Conservation (phyloP, 2,888 invertebrate genomes). For the Apodemia duryi region DNA sequence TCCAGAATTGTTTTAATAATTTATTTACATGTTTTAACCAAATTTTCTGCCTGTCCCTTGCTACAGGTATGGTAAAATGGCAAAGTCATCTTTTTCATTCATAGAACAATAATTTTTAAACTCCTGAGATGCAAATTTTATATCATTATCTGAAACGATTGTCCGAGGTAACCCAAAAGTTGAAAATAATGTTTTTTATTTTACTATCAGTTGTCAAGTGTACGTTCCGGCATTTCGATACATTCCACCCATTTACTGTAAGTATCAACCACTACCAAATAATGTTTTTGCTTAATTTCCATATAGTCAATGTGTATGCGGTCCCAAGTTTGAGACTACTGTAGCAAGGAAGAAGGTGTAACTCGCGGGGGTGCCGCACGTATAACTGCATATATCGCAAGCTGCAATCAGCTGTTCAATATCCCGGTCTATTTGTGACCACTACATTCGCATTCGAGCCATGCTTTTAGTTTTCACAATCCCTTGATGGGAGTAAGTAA, state of each 20-base stretch:
- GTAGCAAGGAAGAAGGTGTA: constrained; percentile 23
- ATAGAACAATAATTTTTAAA: constrained; percentile 27
- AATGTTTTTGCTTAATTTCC: constrained; percentile 23
- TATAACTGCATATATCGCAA: constrained; percentile 21
- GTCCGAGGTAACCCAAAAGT: constrained; percentile 22
- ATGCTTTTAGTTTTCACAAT: constrained; percentile 30
- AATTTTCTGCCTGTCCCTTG: constrained; percentile 26
- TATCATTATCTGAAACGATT: constrained; percentile 23
- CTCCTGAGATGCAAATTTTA: constrained; percentile 22
- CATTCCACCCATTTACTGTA: constrained; percentile 31
- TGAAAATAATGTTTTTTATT: constrained; percentile 22
- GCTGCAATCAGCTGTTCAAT: constrained; percentile 20
- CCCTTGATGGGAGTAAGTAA: constrained; percentile 3
- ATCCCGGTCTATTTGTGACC: constrained; percentile 21
- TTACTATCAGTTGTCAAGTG: not conserved
- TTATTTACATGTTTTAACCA: constrained; percentile 22
- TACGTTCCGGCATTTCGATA: no score
- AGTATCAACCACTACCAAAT: constrained; percentile 30
- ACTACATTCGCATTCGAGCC: constrained; percentile 15
- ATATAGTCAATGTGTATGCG: constrained; percentile 33
- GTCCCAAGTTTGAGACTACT: constrained; percentile 21
- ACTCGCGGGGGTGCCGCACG: constrained; percentile 22
- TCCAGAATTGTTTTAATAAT: constrained; percentile 23
- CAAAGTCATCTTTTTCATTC: constrained; percentile 31
- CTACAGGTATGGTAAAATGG: constrained; percentile 37